Percentiles rank a stretch among this genome's conserved stretches.
phyloP scores from a whole-genome alignment of 2,113 vertebrate species.

The Myrmecophaga tridactyla region DNA sequence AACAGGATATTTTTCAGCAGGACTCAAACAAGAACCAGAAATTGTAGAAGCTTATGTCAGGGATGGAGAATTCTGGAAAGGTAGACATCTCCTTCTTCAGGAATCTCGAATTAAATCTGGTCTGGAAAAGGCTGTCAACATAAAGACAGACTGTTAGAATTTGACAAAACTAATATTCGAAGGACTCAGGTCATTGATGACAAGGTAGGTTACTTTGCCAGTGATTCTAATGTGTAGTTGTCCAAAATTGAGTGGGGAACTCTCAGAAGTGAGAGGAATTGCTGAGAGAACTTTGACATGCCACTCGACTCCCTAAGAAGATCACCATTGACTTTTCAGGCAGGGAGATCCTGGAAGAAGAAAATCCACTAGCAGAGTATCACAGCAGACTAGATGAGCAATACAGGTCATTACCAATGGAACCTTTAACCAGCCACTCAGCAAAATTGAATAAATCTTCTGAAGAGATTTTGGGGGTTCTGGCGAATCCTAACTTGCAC shows the following conservation, averaged over 20 bases:
- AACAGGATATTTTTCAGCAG: conserved; percentile 93
- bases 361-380: conserved; percentile 86
- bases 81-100: conserved; percentile 84
- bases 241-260: conserved; percentile 90
- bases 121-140: conserved; percentile 94
- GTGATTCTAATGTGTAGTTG: conserved; percentile 97
- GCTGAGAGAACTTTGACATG: conserved; percentile 91
- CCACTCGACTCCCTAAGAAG: conserved; percentile 90
- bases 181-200: conserved; percentile 98
- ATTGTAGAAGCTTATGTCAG: conserved; percentile 95
- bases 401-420: conserved; percentile 87
- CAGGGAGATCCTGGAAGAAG: conserved; percentile 91
- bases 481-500: conserved; percentile 92
- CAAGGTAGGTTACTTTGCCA: conserved; percentile 95
- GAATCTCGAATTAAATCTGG: conserved; percentile 89
- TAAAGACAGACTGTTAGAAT: conserved; percentile 96
- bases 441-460: conserved; percentile 61
- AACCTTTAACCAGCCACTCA: conserved; percentile 71
- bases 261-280: conserved; percentile 91
- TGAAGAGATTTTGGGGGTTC: conserved; percentile 78
- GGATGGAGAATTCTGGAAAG: conserved; percentile 81
- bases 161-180: conserved; percentile 92
- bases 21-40: conserved; percentile 99
- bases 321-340: conserved; percentile 97
- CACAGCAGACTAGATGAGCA: conserved; percentile 92